Conservation (phyloP, 1,140 invertebrate species). For the Coboldia fuscipes region DNA sequence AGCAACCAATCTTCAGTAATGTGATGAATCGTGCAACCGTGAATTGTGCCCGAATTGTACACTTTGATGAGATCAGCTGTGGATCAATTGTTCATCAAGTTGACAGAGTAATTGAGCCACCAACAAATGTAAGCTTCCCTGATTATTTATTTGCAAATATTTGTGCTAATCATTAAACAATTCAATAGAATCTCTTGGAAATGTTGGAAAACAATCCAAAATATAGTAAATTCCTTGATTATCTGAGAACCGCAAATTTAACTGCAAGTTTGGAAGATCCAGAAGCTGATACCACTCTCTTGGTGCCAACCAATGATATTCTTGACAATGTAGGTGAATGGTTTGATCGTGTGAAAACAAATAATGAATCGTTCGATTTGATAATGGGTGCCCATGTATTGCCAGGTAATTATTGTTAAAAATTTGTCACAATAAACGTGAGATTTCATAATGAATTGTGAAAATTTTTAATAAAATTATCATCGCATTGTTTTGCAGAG, state of each 20-base stretch:
- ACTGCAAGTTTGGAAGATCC: conserved; percentile 14
- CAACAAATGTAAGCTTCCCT: conserved; percentile 18
- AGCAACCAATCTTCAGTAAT: conserved; percentile 25
- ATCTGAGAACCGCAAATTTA: conserved; percentile 16
- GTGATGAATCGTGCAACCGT: conserved; percentile 29
- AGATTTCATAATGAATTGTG: background rate
- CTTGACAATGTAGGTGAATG: conserved; percentile 26
- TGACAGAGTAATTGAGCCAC: conserved; percentile 28
- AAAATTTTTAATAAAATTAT: background rate
- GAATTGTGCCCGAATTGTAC: conserved; percentile 35
- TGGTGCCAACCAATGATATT: conserved; percentile 40
- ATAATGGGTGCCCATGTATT: too few species aligned
- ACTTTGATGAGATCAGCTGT: conserved; percentile 34
- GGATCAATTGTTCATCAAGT: conserved; percentile 35
- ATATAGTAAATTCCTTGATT: conserved; percentile 18
- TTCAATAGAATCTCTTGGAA: conserved; percentile 14
- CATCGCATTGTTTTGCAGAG: conserved; percentile 12
- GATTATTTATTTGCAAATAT: background rate
- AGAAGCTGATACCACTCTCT: conserved; percentile 24
- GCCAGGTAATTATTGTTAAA: too few species aligned
- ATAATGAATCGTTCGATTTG: background rate
- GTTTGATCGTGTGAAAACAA: conserved; percentile 5
- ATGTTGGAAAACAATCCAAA: conserved; percentile 15
- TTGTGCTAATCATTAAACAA: background rate
- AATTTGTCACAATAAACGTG: too few species aligned